phyloP scores from a whole-genome alignment of 2,888 invertebrate species.

The Unio delphinus region DNA sequence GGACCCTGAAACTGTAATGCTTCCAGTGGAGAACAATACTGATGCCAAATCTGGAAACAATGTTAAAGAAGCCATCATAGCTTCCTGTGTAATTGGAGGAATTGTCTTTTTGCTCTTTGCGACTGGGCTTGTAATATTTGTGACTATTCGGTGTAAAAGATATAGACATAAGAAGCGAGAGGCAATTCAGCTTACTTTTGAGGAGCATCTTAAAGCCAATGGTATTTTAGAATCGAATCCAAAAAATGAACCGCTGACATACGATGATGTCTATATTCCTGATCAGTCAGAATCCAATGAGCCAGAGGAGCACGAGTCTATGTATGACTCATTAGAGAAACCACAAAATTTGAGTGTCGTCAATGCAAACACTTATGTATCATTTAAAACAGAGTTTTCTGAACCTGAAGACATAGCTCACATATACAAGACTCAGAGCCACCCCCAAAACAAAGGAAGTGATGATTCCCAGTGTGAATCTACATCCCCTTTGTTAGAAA shows the following conservation, averaged over 20 bases:
- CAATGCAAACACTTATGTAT: constrained; percentile 62
- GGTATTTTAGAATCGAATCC: constrained; percentile 39
- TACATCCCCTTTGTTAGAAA: constrained; percentile 56
- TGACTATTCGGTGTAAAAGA: constrained; percentile 37
- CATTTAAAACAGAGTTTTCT: constrained; percentile 58
- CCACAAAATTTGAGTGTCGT: constrained; percentile 25
- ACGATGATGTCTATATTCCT: constrained; percentile 21
- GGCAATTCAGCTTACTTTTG: constrained; percentile 53
- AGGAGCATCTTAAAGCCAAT: constrained; percentile 58
- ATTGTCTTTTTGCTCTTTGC: constrained; percentile 49
- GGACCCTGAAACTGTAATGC: constrained; percentile 26
- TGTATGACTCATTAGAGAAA: constrained; percentile 32
- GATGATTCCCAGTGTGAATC: constrained; percentile 60
- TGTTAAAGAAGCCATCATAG: constrained; percentile 47
- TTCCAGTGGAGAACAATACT: constrained; percentile 20
- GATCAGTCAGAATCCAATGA: constrained; percentile 26
- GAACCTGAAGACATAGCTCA: constrained; percentile 54
- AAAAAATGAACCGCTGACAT: constrained; percentile 33
- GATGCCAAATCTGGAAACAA: constrained; percentile 19
- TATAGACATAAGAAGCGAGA: constrained; percentile 46
- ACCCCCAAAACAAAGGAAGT: constrained; percentile 39
- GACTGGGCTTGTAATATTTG: constrained; percentile 42
- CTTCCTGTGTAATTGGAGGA: constrained; percentile 53
- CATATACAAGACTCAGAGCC: constrained; percentile 41
- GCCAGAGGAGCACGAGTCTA: constrained; percentile 24